Conservation (phyloP, 2,888 invertebrate species). For the Xanthia togata region DNA sequence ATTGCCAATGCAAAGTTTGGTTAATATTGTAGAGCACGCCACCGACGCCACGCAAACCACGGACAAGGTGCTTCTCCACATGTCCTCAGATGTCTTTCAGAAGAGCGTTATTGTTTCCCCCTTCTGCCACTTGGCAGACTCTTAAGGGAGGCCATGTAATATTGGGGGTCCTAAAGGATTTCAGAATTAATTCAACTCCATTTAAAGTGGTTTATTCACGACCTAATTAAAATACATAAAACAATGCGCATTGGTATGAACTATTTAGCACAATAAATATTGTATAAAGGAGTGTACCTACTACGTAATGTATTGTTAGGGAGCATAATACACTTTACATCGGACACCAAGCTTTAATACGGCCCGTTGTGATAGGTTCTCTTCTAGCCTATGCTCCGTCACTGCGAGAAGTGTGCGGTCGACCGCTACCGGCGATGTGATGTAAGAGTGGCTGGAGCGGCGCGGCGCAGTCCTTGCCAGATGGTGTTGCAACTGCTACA, state of each 20-base stretch:
- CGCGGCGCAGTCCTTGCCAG: constrained; percentile 8
- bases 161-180: too few relatives aligned
- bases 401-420: neutral
- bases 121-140: too few relatives aligned
- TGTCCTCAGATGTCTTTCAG: neutral
- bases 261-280: neutral
- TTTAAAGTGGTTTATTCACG: too few relatives aligned
- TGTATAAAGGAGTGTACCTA: neutral
- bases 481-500: constrained; percentile 5
- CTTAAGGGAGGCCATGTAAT: too few relatives aligned
- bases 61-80: neutral
- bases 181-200: too few relatives aligned
- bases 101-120: neutral
- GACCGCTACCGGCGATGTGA: neutral
- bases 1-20: neutral
- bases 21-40: neutral
- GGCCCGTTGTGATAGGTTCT: neutral
- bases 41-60: too few relatives aligned
- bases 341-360: neutral
- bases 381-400: neutral
- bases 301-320: neutral
- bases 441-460: neutral
- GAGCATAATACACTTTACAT: too few relatives aligned
- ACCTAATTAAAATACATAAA: too few relatives aligned
- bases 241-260: too few relatives aligned